Evolutionary conservation across 2,888 invertebrate genomes (phyloP), one percentile per base, ranked within the genome.

Genomic region (Philaethria dido): DNA sequence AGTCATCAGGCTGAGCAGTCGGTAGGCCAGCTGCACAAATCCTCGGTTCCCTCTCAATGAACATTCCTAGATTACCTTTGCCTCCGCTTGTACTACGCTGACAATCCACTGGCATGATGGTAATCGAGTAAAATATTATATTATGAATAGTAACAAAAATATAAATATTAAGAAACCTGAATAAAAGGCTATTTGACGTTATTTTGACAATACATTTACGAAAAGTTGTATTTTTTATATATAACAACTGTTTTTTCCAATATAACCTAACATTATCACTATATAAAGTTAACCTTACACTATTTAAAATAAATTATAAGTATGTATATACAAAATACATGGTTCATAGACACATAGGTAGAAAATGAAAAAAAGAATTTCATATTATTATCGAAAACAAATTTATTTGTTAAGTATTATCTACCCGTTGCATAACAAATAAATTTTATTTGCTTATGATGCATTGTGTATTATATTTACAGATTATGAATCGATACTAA

Each of bases 1-100:
- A 69, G 0, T 84, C 80, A 62, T 83, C 79, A 0, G 85, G 79
- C 64, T 91, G 89, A 39, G 82, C 81, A 29, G 85, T 80, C 0
- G 89, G 84, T 48, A 88, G 36, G 0, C 91, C 92, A 1, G 90
- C 91, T 2, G 91, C 86, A 71, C 89, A 89, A 50, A 92, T 75
- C 18, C 78, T 83, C n/a, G 81, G 78, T 66, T 84, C 80, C 69
- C 90, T 83, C 66, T 91, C 89, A 64, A 83, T 82, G 61, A 86
- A 89, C 82, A 80, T 86, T 0, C 87, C 89, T 14, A 70, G 42
- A 66, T 91, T 90, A 3, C 91, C 92, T 68, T 91, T 92, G 0
- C 92, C 92, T 22, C 90, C 90, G 0, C 83, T 80, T 11, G 86
- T 86, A 18, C 78, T 79, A 68, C 75, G 79, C 66, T 83, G 79